Conservation (phyloP, 2,888 invertebrate genomes). For the Sabatieria punctata region DNA sequence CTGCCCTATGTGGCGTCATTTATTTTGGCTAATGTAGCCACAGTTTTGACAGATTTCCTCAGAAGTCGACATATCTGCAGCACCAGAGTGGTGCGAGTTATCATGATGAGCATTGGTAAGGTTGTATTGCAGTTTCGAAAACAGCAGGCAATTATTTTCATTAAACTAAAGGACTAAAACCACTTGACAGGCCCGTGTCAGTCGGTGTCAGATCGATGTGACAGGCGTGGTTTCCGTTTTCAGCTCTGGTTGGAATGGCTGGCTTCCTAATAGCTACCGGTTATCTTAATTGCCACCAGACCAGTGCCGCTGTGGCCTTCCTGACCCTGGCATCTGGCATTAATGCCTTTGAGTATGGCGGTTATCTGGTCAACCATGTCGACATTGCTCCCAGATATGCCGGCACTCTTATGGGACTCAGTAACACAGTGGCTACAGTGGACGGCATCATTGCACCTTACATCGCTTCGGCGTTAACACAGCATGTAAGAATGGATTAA, state of each 20-base stretch:
- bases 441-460: constrained; percentile 33
- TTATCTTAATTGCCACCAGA: constrained; percentile 23
- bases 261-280: constrained; percentile 21
- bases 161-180: too few species aligned
- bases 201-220: too few species aligned
- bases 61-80: neutral
- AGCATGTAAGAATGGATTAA: constrained; percentile 7
- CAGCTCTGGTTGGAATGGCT: neutral
- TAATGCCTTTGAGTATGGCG: constrained; percentile 27
- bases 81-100: neutral
- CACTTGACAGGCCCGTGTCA: too few species aligned
- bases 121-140: too few species aligned
- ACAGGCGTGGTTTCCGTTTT: too few species aligned
- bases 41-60: neutral
- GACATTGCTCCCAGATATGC: constrained; percentile 34
- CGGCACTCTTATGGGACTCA: constrained; percentile 32
- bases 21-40: neutral
- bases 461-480: constrained; percentile 28
- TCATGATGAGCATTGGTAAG: too few species aligned
- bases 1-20: neutral
- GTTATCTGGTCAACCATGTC: constrained; percentile 33
- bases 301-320: constrained; percentile 21
- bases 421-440: constrained; percentile 31
- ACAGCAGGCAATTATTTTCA: too few species aligned
- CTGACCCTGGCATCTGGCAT: constrained; percentile 22